Evolutionary conservation across 2,888 invertebrate species (phyloP).

Genomic region (Meliscaeva auricollis): DNA sequence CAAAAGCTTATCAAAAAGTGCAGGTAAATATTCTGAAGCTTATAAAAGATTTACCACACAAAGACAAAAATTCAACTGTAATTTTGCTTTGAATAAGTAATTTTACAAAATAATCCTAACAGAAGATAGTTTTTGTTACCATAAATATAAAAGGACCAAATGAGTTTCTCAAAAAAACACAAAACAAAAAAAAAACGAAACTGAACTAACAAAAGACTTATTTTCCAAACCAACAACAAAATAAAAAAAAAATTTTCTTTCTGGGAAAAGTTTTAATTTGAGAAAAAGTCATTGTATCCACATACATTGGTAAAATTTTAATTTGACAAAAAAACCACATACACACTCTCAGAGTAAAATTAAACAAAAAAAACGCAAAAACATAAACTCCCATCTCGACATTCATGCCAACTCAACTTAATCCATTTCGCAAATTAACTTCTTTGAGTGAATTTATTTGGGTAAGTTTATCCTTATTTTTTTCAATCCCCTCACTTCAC

Average conservation of each 20-base stretch:
- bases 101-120: slow-evolving; percentile 12
- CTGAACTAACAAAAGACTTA: background rate
- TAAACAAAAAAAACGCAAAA: slow-evolving; percentile 23
- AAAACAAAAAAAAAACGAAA: background rate
- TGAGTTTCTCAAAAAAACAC: background rate
- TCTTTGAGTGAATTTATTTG: slow-evolving; percentile 71
- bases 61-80: background rate
- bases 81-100: background rate
- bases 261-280: slow-evolving; percentile 33
- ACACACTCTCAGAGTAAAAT: background rate
- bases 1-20: background rate
- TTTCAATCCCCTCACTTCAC: background rate
- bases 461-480: slow-evolving; percentile 7
- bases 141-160: background rate
- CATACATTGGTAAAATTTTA: background rate
- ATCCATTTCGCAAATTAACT: slow-evolving; percentile 73
- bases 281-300: slow-evolving; percentile 32
- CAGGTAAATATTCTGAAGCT: slow-evolving; percentile 1
- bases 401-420: slow-evolving; percentile 54
- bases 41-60: background rate
- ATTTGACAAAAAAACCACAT: slow-evolving; percentile 34
- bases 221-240: slow-evolving; percentile 7
- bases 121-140: background rate
- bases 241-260: background rate
- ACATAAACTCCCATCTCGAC: slow-evolving; percentile 40